Conservation (phyloP, 2,888 invertebrate species). For the Hymenopus coronatus region DNA sequence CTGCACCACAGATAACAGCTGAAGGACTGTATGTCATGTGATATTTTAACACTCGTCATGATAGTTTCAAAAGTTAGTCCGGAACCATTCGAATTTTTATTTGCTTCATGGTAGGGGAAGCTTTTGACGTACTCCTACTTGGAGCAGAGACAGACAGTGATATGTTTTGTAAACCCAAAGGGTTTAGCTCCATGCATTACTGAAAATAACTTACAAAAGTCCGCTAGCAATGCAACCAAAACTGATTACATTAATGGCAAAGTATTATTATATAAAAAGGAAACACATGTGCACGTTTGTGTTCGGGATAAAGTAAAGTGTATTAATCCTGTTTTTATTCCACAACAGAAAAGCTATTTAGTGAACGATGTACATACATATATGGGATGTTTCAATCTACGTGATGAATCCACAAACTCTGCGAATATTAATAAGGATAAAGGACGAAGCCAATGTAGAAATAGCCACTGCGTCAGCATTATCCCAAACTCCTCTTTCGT, state of each 20-base stretch:
- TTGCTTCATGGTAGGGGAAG: too few species aligned
- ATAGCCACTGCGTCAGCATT: too few species aligned
- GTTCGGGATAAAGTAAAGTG: not conserved
- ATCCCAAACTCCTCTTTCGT: too few species aligned
- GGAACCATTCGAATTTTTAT: too few species aligned
- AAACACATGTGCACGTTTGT: not conserved
- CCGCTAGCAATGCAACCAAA: not conserved
- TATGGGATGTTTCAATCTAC: not conserved
- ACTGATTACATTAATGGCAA: not conserved
- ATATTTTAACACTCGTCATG: too few species aligned
- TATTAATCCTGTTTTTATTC: not conserved
- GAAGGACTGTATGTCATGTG: too few species aligned
- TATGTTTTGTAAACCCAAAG: not conserved
- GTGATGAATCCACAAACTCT: not conserved
- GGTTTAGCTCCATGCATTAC: not conserved
- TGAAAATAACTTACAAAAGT: not conserved
- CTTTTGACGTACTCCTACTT: too few species aligned
- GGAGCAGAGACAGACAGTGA: too few species aligned
- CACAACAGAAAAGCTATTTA: not conserved
- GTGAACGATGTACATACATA: not conserved
- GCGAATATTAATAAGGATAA: not conserved
- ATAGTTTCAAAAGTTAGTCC: too few species aligned
- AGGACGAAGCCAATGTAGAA: too few species aligned
- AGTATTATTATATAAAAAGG: not conserved
- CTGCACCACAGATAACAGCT: too few species aligned